Base-by-base conservation (phyloP, 1,140 invertebrate species). In the Samia ricini region DNA sequence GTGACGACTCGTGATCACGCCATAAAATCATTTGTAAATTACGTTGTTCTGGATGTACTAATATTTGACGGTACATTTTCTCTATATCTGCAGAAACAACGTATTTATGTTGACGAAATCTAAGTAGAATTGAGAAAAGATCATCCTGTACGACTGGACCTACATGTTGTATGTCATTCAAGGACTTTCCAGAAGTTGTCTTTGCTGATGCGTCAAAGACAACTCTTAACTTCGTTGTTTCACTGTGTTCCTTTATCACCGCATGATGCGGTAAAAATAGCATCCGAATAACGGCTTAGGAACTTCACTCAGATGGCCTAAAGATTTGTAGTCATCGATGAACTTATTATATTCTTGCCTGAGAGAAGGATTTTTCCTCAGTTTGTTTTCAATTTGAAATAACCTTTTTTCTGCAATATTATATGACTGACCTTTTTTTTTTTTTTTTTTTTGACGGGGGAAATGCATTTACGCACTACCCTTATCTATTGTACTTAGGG, bases 61-160 rank as follows among this genome's bases (percentile, higher is more conserved):
- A n/a, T 2, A 90, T 72, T 66, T 88, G 80, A 2, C 84, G 76
- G 19, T n/a, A 62, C n/a, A 89, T 87, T 64, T 87, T 81, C 15
- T 68, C 63, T 6, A 89, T 72, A 62, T 91, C 88, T 0, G 74
- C 77, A 7, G 52, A 60, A 4, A 50, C 51, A 15, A 65, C 65
- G 10, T 61, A 63, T 50, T 21, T 51, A 60, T 66, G 52, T 10
- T 59, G 67, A 8, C 67, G 21, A 29, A 68, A 68, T 5, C 62
- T 48, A 1, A 64, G 8, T 15, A 70, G 33, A 6, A 70, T 66
- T 4, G 33, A 61, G 21, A 66, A 33, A 0, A 62, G 58, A 19
- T 70, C 64, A 56, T 64, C 64, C 24, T 70, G 63, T 12, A 70
- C 19, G 2, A 29, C 6, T n/a, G 64, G 54, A 8, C 64, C 42